phyloP scores from a whole-genome alignment of 2,113 vertebrate species.

The Leptosomus discolor region DNA sequence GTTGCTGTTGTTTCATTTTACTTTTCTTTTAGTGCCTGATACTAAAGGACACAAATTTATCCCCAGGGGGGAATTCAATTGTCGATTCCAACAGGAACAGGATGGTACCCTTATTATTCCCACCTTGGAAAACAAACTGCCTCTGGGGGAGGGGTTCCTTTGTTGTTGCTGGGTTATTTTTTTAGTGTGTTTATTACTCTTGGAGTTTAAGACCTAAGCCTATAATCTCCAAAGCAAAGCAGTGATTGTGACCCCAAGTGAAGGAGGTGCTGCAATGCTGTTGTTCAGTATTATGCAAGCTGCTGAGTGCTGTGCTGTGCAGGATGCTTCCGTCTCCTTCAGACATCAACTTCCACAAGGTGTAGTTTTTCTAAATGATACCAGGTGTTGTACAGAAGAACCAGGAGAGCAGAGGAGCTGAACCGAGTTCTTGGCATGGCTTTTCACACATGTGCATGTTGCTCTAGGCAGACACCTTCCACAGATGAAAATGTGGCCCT shows the following conservation, averaged over 20 bases:
- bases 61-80: neutral
- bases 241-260: neutral
- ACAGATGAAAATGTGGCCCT: neutral
- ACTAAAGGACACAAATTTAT: neutral
- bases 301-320: neutral
- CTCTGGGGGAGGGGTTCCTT: neutral
- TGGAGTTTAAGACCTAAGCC: neutral
- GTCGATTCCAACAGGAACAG: neutral
- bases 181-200: neutral
- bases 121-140: neutral
- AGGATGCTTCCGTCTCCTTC: neutral
- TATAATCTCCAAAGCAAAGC: conserved; percentile 15
- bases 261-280: neutral
- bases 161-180: neutral
- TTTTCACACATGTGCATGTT: fast-evolving
- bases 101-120: neutral
- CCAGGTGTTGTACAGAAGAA: neutral
- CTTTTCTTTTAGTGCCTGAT: neutral
- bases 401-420: neutral
- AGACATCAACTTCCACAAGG: neutral
- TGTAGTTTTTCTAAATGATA: neutral
- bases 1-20: neutral
- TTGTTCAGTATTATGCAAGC: neutral
- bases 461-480: neutral
- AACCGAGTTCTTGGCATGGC: neutral